Percentiles rank a stretch among this genome's conserved stretches.
Evolutionary conservation across 1,140 invertebrate genomes (phyloP).

Genomic region (Halictus rubicundus): DNA sequence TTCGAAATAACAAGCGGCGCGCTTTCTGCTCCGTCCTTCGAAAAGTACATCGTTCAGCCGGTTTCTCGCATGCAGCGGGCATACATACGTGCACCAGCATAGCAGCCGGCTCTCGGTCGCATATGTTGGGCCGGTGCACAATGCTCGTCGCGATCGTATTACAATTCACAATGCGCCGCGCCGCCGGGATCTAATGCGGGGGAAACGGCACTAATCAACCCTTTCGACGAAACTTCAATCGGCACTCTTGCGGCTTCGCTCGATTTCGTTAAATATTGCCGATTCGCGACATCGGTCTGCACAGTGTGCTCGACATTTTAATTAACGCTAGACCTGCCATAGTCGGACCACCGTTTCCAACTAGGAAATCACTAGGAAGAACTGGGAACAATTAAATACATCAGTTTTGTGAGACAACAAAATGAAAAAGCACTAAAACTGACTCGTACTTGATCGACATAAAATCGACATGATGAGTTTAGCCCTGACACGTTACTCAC

Average conservation of each 20-base stretch:
- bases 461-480: no score
- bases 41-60: conserved; percentile 13
- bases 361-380: no score
- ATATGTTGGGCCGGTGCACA: conserved; percentile 36
- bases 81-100: neutral
- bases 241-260: conserved; percentile 27
- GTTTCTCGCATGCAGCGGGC: conserved; percentile 6
- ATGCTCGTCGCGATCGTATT: conserved; percentile 48
- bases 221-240: conserved; percentile 38
- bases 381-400: no score
- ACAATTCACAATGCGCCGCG: conserved; percentile 35
- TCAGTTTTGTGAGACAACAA: no score
- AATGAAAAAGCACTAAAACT: no score
- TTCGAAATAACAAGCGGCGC: conserved; percentile 28
- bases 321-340: neutral
- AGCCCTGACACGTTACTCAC: no score
- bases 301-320: neutral
- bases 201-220: conserved; percentile 44
- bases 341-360: no score
- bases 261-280: conserved; percentile 13
- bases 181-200: conserved; percentile 42
- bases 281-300: neutral
- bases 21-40: neutral
- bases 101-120: conserved; percentile 1
- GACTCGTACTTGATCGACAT: no score